A percentile compares a stretch with the other conserved stretches of the same genome.
Evolutionary conservation across 2,113 vertebrate genomes (phyloP).

Genomic region (Bambusicola thoracicus): DNA sequence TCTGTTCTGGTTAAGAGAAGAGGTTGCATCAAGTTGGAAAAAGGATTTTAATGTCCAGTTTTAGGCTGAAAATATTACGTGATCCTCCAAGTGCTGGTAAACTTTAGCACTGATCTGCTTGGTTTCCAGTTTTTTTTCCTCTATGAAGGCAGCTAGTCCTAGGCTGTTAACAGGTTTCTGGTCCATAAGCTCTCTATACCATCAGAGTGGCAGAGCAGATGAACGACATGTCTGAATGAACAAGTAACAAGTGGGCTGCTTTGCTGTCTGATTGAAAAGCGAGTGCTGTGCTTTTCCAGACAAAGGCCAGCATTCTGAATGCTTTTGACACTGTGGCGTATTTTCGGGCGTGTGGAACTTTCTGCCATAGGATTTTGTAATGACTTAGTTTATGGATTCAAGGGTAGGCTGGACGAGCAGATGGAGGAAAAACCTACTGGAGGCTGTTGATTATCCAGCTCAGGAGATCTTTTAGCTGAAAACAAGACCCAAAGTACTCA

Average conservation of each 20-base stretch:
- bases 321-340: not conserved
- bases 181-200: not conserved
- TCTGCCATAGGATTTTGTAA: not conserved
- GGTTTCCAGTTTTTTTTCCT: not conserved
- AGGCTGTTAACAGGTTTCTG: not conserved
- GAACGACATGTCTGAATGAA: not conserved
- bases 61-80: not conserved
- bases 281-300: not conserved
- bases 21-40: rapidly evolving
- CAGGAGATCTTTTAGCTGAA: not conserved
- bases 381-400: not conserved
- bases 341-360: not conserved
- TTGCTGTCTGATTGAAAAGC: not conserved
- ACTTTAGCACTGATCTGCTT: not conserved
- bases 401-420: not conserved
- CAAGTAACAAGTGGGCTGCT: not conserved
- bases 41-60: not conserved
- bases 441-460: not conserved
- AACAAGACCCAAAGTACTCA: not conserved
- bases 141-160: not conserved
- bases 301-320: not conserved
- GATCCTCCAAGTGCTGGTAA: not conserved
- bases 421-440: not conserved
- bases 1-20: not conserved
- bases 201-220: not conserved